Percentiles rank a stretch among this genome's conserved stretches.
These are phyloP conservation scores for Porites lutea DNA, from an alignment of 64 coral and sea anemone species.

Conservation along the genomic window DNA sequence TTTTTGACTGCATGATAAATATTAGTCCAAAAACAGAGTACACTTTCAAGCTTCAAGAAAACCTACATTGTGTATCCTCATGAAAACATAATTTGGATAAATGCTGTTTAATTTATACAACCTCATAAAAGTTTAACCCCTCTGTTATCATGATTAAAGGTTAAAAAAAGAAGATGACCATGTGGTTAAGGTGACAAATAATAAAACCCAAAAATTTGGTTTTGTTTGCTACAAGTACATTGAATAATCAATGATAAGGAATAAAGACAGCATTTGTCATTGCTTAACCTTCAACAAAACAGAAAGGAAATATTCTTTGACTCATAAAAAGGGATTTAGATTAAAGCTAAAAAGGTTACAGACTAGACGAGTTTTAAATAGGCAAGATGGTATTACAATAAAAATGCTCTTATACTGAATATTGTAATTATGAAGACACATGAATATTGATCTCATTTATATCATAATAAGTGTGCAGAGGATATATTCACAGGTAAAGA, in stretches of 20 bases:
- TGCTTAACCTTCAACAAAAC: neutral
- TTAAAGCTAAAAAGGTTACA: neutral
- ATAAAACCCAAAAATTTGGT: constrained; percentile 13
- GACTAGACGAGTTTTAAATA: neutral
- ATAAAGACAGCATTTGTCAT: neutral
- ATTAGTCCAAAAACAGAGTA: neutral
- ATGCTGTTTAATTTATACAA: neutral
- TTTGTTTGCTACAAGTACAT: neutral
- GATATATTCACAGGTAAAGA: neutral
- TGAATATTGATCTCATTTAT: constrained; percentile 1
- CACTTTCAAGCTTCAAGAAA: neutral
- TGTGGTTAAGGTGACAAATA: constrained; percentile 29
- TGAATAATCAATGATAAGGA: constrained; percentile 11
- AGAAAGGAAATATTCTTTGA: neutral
- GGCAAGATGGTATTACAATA: neutral
- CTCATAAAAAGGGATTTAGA: neutral
- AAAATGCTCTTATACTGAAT: neutral
- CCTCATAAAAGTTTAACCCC: constrained; percentile 40
- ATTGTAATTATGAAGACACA: neutral
- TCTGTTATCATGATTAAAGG: constrained; percentile 17
- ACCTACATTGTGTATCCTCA: neutral
- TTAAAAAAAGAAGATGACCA: constrained; percentile 16
- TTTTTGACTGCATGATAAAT: no score
- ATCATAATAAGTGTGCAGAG: neutral
- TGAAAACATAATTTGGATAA: neutral